Evolutionary conservation across 2,888 invertebrate genomes (phyloP).

Genomic region (Drosophila macrospina): DNA sequence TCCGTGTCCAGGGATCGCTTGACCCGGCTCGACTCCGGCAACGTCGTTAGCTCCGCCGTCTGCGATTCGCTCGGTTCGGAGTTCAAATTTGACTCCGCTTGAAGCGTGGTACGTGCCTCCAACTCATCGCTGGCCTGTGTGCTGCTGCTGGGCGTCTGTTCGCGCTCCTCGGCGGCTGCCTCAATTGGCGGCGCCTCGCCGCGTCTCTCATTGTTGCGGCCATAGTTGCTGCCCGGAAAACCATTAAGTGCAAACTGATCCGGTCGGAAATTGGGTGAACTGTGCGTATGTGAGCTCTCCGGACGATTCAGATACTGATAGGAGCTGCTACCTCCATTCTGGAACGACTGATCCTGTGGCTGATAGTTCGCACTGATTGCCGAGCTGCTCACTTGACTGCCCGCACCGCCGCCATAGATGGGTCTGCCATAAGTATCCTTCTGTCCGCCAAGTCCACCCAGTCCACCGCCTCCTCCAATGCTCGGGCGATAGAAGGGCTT

Average conservation of each 20-base stretch:
- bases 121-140: conserved; percentile 72
- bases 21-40: conserved; percentile 54
- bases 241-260: conserved; percentile 81
- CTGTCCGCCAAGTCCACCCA: conserved; percentile 51
- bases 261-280: conserved; percentile 79
- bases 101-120: conserved; percentile 72
- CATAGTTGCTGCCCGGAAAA: conserved; percentile 83
- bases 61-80: conserved; percentile 43
- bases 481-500: conserved; percentile 84
- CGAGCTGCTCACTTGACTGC: conserved; percentile 54
- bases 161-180: conserved; percentile 69
- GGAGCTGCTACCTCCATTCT: conserved; percentile 72
- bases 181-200: conserved; percentile 83
- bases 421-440: conserved; percentile 75
- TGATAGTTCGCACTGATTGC: conserved; percentile 80
- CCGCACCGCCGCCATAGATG: conserved; percentile 54
- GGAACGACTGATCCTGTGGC: conserved; percentile 80
- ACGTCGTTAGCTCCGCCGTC: conserved; percentile 55
- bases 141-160: conserved; percentile 66
- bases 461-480: conserved; percentile 41
- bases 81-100: conserved; percentile 43
- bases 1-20: conserved; percentile 75
- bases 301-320: conserved; percentile 85
- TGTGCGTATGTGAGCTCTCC: conserved; percentile 80
- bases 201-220: conserved; percentile 84